Conservation (phyloP, 2,113 vertebrate species). For the Galeopterus variegatus region DNA sequence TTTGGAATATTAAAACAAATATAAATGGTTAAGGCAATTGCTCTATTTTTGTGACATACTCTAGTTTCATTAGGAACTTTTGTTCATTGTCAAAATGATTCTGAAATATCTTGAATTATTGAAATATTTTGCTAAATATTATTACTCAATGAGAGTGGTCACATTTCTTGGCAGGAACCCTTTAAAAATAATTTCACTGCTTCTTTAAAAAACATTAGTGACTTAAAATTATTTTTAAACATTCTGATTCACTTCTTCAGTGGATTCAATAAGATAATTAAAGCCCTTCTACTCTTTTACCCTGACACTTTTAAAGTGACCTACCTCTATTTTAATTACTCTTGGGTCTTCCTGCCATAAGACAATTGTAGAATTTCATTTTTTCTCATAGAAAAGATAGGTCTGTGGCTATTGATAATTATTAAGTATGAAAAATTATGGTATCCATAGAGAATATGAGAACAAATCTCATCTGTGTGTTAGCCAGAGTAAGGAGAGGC, state of each 20-base stretch:
- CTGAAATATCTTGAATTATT: conserved; percentile 24
- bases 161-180: neutral
- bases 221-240: conserved; percentile 52
- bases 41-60: neutral
- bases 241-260: conserved; percentile 32
- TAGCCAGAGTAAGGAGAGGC: conserved; percentile 6
- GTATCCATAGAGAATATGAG: neutral
- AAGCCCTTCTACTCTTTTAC: conserved; percentile 9
- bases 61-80: neutral
- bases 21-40: neutral
- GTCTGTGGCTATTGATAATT: neutral
- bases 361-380: conserved; percentile 13
- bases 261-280: conserved; percentile 43
- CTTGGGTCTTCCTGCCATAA: neutral
- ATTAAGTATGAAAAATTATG: conserved; percentile 23
- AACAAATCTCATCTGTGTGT: conserved; percentile 31
- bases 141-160: neutral
- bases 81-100: neutral
- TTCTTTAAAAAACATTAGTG: conserved; percentile 45
- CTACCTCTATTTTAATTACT: conserved; percentile 51
- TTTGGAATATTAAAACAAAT: conserved; percentile 15
- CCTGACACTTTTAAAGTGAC: neutral
- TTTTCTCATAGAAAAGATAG: conserved; percentile 45
- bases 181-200: conserved; percentile 30
- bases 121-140: conserved; percentile 6